These are phyloP conservation scores for Chalcis sispes DNA, from an alignment of 2,888 invertebrate species.

Conservation along the genomic window DNA sequence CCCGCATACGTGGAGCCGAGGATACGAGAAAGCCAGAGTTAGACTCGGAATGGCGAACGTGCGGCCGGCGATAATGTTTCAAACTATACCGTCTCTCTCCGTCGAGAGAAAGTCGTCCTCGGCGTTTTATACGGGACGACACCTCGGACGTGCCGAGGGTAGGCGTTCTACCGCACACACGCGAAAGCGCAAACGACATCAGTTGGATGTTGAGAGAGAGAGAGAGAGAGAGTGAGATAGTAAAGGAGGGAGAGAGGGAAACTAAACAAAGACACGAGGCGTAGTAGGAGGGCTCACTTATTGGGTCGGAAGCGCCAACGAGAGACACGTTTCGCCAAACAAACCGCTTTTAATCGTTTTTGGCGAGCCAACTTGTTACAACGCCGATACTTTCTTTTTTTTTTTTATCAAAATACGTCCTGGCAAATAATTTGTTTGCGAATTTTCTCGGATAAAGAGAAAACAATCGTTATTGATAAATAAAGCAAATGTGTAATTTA, in stretches of 20 bases:
- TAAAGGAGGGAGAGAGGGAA: neutral
- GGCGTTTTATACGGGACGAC: slow-evolving; percentile 8
- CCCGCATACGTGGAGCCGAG: no score
- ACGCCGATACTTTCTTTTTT: no score
- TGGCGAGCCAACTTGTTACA: neutral
- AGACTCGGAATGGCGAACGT: neutral
- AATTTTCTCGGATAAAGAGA: no score
- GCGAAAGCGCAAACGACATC: neutral
- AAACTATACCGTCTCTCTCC: neutral
- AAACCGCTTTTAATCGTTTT: slow-evolving; percentile 2
- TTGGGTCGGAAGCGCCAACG: neutral
- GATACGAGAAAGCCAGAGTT: no score
- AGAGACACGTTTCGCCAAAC: slow-evolving; percentile 1
- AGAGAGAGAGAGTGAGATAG: neutral
- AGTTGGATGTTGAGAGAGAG: neutral
- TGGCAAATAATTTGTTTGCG: no score
- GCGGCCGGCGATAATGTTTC: slow-evolving; percentile 15
- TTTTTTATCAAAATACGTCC: no score
- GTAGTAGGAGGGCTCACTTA: neutral
- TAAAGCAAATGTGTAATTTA: no score
- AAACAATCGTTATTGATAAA: no score
- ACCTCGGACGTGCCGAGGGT: slow-evolving; percentile 16
- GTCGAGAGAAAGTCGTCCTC: neutral
- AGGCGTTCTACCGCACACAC: neutral
- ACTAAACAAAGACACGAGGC: no score